A percentile compares a stretch with the other conserved stretches of the same genome.
Conservation (phyloP, 1,140 invertebrate species). For the Drosophila yakuba region DNA sequence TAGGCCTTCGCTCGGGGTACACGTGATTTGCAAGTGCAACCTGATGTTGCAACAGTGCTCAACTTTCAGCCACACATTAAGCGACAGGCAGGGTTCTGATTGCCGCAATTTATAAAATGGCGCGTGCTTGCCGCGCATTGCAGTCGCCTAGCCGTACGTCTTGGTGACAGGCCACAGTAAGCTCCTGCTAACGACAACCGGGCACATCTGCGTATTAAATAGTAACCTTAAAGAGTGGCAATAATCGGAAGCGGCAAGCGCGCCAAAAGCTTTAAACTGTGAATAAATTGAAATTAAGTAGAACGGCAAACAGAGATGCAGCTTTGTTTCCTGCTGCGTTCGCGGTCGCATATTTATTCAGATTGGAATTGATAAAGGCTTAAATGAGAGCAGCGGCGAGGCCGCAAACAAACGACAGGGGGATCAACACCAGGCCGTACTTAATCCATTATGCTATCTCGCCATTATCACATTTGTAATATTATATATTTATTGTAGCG, state of each 20-base stretch:
- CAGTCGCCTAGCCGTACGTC: slow-evolving; percentile 13
- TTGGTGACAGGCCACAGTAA: slow-evolving; percentile 2
- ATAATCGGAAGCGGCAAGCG: slow-evolving; percentile 1
- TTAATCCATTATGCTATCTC: slow-evolving; percentile 77
- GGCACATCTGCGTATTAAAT: slow-evolving; percentile 50
- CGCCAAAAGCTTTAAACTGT: slow-evolving; percentile 41
- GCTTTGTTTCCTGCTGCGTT: slow-evolving; percentile 3
- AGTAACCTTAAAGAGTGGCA: slow-evolving; percentile 37
- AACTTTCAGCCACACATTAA: slow-evolving; percentile 26
- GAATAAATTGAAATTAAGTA: slow-evolving; percentile 76
- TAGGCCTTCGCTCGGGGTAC: slow-evolving; percentile 38
- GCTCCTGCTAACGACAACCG: slow-evolving; percentile 17
- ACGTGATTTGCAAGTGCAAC: slow-evolving; percentile 64
- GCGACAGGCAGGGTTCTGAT: slow-evolving; percentile 53
- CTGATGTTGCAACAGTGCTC: background rate
- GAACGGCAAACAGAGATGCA: slow-evolving; percentile 58
- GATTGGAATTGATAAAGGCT: slow-evolving; percentile 72
- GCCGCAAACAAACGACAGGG: slow-evolving; percentile 58
- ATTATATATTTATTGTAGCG: slow-evolving; percentile 68
- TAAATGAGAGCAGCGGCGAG: slow-evolving; percentile 44
- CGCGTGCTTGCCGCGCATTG: slow-evolving; percentile 42
- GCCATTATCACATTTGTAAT: slow-evolving; percentile 75
- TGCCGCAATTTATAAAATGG: slow-evolving; percentile 69
- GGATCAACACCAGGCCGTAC: slow-evolving; percentile 19
- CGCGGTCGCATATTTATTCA: slow-evolving; percentile 32